These are phyloP conservation scores for Parnassius orleans DNA, from an alignment of 2,888 invertebrate species.

Conservation along the genomic window DNA sequence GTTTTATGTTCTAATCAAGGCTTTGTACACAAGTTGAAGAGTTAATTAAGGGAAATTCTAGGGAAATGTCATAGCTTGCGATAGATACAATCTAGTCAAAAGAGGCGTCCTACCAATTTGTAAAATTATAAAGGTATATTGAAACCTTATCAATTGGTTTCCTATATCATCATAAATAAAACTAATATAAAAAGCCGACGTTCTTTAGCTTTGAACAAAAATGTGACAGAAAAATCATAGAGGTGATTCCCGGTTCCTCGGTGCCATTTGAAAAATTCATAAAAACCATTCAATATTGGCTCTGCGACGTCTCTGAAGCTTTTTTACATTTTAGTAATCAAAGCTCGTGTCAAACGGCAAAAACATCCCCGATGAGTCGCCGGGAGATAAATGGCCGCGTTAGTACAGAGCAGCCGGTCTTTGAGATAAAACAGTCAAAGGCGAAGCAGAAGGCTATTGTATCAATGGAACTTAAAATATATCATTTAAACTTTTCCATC, in stretches of 20 bases:
- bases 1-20: background rate
- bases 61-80: no score
- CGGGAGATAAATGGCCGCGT: conserved; percentile 30
- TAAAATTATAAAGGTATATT: no score
- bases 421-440: conserved; percentile 19
- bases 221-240: conserved; percentile 1
- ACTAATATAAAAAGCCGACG: no score
- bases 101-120: no score
- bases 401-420: conserved; percentile 25
- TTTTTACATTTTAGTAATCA: conserved; percentile 31
- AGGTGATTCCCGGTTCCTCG: background rate
- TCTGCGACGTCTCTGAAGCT: conserved; percentile 21
- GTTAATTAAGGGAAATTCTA: no score
- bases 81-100: no score
- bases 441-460: conserved; percentile 15
- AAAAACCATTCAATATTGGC: conserved; percentile 29
- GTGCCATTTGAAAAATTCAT: conserved; percentile 28
- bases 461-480: conserved; percentile 20
- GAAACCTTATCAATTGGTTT: no score
- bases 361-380: conserved; percentile 30
- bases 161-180: no score
- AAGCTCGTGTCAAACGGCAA: conserved; percentile 29
- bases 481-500: conserved; percentile 19
- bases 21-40: no score
- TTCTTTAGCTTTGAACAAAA: no score